Evolutionary conservation across 2,797 vertebrate species (phyloP), one percentile per base, ranked within the genome.

Genomic region (Microhierax caerulescens): DNA sequence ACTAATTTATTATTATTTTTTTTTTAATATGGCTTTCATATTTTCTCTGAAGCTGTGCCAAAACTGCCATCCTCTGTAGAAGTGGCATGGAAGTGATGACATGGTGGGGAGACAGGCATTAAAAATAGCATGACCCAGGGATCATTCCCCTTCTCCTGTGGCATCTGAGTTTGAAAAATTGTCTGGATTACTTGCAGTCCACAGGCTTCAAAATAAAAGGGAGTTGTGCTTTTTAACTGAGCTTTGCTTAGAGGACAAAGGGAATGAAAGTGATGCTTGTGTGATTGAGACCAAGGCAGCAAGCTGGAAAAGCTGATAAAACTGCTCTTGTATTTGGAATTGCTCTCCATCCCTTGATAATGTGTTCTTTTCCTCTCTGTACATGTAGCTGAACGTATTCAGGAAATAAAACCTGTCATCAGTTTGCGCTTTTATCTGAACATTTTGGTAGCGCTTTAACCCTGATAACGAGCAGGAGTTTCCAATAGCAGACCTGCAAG

Each of bases 101-200:
- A 45, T 92, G 60, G 36, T 39, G 82, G 86, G 73, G 76, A 95
- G 81, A 80, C 6, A 18, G 43, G 5, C 57, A 50, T 87, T 95
- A 93, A 95, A 97, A 96, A 94, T 84, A 95, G 69, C 50, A 36
- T 88, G 69, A 74, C 74, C 39, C 43, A 84, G 67, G 37, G 77
- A 87, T 91, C 68, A 76, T 94, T 94, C 39, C 21, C 51, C 22
- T 80, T 78, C 53, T 78, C 45, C 68, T 80, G 19, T 80, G 57
- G 64, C 53, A 61, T 93, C 68, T 74, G 72, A 79, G 41, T n/a
- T 93, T 91, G 50, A 88, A 91, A 95, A 94, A 91, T 92, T 74
- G 54, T 68, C 87, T 41, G 43, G 27, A 94, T 95, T 89, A 67
- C 56, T 94, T 63, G 47, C 54, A 78, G 47, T 93, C 41, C 68